Percentiles rank a stretch among this genome's conserved stretches.
Evolutionary conservation across 2,797 vertebrate species (phyloP).

Genomic region (Cryptoprocta ferox): DNA sequence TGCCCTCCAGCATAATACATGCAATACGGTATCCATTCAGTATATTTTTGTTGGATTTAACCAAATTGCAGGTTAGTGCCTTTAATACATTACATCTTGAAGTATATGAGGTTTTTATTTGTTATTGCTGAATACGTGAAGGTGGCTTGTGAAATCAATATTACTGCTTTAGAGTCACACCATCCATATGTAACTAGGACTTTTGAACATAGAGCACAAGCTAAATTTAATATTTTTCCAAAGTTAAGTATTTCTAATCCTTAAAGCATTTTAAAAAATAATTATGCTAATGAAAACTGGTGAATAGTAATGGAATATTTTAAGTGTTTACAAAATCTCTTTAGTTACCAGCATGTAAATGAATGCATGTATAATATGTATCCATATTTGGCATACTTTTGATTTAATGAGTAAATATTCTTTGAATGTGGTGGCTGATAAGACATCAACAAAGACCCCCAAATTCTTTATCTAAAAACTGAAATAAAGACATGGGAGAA

Average conservation of each 20-base stretch:
- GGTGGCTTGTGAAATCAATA: neutral
- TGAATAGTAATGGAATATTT: neutral
- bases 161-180: neutral
- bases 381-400: neutral
- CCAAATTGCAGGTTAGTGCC: neutral
- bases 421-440: neutral
- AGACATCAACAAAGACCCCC: neutral
- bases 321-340: neutral
- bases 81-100: neutral
- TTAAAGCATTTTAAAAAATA: neutral
- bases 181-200: neutral
- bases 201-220: neutral
- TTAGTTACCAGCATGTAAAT: neutral
- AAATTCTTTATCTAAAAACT: neutral
- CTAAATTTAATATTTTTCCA: neutral
- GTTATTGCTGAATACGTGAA: neutral
- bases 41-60: neutral
- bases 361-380: neutral
- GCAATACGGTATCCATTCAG: neutral
- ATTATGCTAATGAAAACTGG: neutral
- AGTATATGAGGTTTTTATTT: neutral
- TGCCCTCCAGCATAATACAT: neutral
- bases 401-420: neutral
- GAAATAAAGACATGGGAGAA: neutral
- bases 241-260: neutral